Evolutionary conservation across 2,888 invertebrate genomes (phyloP).

Genomic region (Callimorpha dominula): DNA sequence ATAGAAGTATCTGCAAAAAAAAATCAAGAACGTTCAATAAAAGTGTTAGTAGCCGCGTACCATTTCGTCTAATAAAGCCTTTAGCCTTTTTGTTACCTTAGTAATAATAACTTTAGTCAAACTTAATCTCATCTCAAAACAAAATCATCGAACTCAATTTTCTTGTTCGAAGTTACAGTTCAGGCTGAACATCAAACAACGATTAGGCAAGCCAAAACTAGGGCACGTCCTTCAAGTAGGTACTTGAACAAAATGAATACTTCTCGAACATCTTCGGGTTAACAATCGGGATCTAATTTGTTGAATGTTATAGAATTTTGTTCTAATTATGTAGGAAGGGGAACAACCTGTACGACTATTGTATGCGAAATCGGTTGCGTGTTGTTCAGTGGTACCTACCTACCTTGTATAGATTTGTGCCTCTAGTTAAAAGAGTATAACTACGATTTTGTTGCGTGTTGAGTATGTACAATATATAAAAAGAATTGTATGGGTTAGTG

Average conservation of each 20-base stretch:
- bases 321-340: not conserved
- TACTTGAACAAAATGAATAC: constrained; percentile 2
- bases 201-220: constrained; percentile 13
- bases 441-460: not conserved
- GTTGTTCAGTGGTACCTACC: not conserved
- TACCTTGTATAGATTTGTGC: not conserved
- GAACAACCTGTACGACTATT: not conserved
- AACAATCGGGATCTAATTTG: not conserved
- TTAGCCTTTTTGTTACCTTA: not conserved
- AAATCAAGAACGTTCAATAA: too few relatives aligned
- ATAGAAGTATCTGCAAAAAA: too few relatives aligned
- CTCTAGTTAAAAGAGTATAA: not conserved
- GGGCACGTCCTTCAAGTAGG: not conserved
- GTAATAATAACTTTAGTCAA: not conserved
- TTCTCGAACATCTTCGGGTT: not conserved
- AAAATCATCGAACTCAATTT: constrained; percentile 11
- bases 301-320: constrained; percentile 1
- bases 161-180: constrained; percentile 14
- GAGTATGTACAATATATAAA: not conserved
- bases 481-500: not conserved
- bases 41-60: not conserved
- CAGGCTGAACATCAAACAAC: constrained; percentile 20
- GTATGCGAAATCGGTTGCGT: not conserved
- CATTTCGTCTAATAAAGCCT: not conserved
- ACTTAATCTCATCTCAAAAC: constrained; percentile 4